Percentiles rank a stretch among this genome's conserved stretches.
phyloP scores from a whole-genome alignment of 1,140 invertebrate species.

The Achroia grisella region DNA sequence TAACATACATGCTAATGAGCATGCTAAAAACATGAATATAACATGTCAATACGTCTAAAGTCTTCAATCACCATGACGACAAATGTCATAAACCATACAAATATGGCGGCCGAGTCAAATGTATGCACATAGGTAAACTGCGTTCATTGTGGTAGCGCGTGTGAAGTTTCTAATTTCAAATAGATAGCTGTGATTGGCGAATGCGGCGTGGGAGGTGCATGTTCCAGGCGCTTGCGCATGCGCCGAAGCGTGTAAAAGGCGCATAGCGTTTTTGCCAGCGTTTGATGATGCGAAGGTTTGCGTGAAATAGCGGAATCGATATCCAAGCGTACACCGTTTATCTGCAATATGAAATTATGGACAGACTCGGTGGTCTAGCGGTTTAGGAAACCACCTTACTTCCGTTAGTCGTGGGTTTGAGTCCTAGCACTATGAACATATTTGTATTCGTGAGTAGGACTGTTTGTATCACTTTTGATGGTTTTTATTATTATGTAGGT shows the following conservation, averaged over 20 bases:
- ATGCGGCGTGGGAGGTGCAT: background rate
- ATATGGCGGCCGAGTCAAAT: constrained; percentile 17
- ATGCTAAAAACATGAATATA: no score
- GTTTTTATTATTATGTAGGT: background rate
- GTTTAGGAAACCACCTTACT: no score
- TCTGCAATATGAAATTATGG: background rate
- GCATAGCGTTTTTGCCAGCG: constrained; percentile 20
- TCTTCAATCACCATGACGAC: no score
- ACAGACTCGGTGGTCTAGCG: no score
- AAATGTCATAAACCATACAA: background rate
- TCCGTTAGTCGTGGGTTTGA: no score
- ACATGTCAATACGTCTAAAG: no score
- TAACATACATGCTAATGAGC: no score
- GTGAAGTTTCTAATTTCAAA: constrained; percentile 40
- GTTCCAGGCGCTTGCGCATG: constrained; percentile 24
- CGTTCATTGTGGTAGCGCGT: constrained; percentile 23
- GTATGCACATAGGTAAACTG: constrained; percentile 9
- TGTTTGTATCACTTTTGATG: no score
- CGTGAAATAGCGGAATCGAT: no score
- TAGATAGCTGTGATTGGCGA: constrained; percentile 44
- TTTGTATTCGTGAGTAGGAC: no score
- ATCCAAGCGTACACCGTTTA: no score
- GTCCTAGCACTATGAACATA: no score
- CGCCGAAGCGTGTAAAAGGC: constrained; percentile 27
- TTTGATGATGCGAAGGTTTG: background rate